Evolutionary conservation across 2,113 vertebrate genomes (phyloP).

Genomic region (Saiga tatarica): DNA sequence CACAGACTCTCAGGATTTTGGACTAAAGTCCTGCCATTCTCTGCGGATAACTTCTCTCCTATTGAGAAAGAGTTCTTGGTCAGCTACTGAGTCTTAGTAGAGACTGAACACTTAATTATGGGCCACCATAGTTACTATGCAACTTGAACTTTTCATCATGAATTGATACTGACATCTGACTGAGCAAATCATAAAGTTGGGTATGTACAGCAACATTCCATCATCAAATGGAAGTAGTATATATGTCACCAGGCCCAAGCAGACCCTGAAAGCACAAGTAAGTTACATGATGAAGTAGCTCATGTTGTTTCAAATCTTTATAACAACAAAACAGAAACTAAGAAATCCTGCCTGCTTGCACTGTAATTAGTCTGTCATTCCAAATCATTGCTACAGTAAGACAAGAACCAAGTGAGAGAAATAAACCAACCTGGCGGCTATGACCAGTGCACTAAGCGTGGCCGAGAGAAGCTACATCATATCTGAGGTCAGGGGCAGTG

Average conservation of each 20-base stretch:
- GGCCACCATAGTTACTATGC: neutral
- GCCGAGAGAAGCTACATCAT: too few species aligned
- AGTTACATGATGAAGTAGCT: neutral
- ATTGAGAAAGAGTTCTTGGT: neutral
- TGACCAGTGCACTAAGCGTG: fast-evolving
- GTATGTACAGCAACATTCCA: neutral
- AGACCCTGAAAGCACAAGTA: neutral
- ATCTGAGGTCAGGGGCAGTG: too few species aligned
- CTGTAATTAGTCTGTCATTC: neutral
- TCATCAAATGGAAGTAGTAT: neutral
- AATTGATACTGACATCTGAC: neutral
- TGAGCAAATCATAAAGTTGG: neutral
- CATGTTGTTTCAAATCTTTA: neutral
- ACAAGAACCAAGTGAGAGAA: neutral
- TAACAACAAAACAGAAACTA: neutral
- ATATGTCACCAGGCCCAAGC: neutral
- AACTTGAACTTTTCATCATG: neutral
- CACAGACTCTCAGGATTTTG: neutral
- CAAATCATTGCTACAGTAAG: neutral
- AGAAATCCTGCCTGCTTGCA: neutral
- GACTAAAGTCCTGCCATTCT: neutral
- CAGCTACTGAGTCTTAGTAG: neutral
- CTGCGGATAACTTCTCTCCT: neutral
- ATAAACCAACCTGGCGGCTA: neutral
- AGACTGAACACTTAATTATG: neutral